Evolutionary conservation across 2,797 vertebrate genomes (phyloP).

Genomic region (Coregonus sp.): DNA sequence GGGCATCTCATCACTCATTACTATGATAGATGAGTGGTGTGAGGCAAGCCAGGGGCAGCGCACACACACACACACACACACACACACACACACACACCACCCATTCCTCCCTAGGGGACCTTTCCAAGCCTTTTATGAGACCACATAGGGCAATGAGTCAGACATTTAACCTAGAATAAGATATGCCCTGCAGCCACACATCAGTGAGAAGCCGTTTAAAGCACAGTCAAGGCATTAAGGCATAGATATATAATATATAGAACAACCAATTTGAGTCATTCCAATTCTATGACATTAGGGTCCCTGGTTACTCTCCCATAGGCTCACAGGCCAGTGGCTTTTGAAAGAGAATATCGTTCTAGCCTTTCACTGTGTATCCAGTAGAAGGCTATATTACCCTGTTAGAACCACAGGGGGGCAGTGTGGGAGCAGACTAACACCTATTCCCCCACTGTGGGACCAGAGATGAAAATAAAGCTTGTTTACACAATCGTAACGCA

Average conservation of each 20-base stretch:
- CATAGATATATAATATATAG: background rate
- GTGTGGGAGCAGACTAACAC: slow-evolving; percentile 42
- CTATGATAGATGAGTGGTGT: slow-evolving; percentile 8
- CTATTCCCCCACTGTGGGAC: slow-evolving; percentile 16
- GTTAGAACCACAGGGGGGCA: slow-evolving; percentile 62
- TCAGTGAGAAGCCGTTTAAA: background rate
- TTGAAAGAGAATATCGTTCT: background rate
- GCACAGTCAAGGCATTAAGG: background rate
- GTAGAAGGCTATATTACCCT: slow-evolving; percentile 18
- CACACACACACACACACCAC: background rate
- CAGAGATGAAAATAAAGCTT: background rate
- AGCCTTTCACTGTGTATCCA: background rate
- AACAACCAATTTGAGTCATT: background rate
- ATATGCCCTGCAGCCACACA: background rate
- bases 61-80: background rate
- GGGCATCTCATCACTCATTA: slow-evolving; percentile 1
- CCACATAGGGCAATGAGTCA: background rate
- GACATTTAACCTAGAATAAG: background rate
- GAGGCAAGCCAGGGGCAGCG: background rate
- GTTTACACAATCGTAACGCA: background rate
- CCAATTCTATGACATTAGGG: background rate
- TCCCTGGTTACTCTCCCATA: background rate
- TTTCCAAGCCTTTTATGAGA: background rate
- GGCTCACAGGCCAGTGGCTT: too few species aligned
- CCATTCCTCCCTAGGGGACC: background rate